Evolutionary conservation across 2,113 vertebrate genomes (phyloP), one percentile per base, ranked within the genome.

Genomic region (Cheilinus undulatus): DNA sequence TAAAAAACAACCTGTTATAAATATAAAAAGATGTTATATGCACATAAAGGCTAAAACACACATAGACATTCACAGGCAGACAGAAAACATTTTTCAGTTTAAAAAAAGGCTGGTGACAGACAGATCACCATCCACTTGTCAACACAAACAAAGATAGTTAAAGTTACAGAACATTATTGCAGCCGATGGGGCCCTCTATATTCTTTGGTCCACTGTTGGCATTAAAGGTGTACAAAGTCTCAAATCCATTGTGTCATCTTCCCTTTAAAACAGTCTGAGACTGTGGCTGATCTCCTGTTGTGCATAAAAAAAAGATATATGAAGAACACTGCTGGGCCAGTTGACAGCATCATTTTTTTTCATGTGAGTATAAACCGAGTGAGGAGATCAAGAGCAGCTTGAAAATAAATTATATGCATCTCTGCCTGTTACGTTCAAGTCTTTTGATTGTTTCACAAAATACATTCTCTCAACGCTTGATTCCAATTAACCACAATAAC

Each of bases 21-120:
- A 99, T 96, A 98, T 87, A 94, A 95, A 92, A 94, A 92, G 86
- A 91, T 94, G 94, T 94, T 95, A 94, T 96, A 95, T 96, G 95
- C 95, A 96, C 92, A 94, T 91, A 91, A 92, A 93, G 91, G 84
- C 78, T 89, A 40, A 48, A 91, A 93, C 85, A 88, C 70, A 86
- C 90, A 86, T 34, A 82, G 51, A 86, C 83, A 90, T 80, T 87
- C 85, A 89, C 80, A 88, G 62, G 53, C 72, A 82, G 71, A 82
- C 59, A 76, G 34, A 81, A 78, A 27, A 63, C 0, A 76, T 73
- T 64, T 68, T 62, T 66, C 57, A 15, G 75, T 84, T 69, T 62
- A 84, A 78, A 89, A 88, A 49, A 50, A 85, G 89, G 68, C 20
- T 38, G 52, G 61, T 69, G 76, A 88, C 61, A 77, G 71, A 83